Base-by-base conservation (phyloP, 2,113 vertebrate species). In the Coryphaenoides rupestris region DNA sequence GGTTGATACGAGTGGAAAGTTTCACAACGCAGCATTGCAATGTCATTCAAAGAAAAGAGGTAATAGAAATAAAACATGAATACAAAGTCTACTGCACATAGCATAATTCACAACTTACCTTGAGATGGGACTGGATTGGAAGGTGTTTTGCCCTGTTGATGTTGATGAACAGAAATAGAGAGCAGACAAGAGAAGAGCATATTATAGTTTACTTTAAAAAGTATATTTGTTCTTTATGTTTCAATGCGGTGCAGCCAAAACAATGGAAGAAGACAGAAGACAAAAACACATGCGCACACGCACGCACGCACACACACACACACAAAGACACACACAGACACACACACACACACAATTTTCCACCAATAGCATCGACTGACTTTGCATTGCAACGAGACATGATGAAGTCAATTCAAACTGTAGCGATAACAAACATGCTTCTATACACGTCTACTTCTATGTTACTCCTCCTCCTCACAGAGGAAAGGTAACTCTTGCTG, bases 131-230 rank as follows among this genome's bases (percentile, higher is more conserved):
- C 5, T 19, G 49, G 52, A 64, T 60, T 78, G 21, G 79, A 65
- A 3, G 22, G 46, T 50, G 19, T 58, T 58, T 80, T 87, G 65
- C 12, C 47, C 85, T 87, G 82, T 21, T 9, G 55, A 80, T 15
- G 74, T 33, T 73, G 15, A 70, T 1, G 56, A 15, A 62, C 5
- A 62, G 19, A 22, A 24, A 4, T 19, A 13, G 15, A 19, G n/a
- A 52, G 52, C 12, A 62, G 28, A 19, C 17, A 17, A 19, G 19
- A 53, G 7, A 19, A 53, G 19, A 4, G 5, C 15, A 19, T 54
- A 54, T 13, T 19, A 21, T 19, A 54, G 21, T 54, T n/a, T 19
- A 19, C n/a, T 21, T 21, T 54, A 54, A 2, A 54, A 16, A 52
- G 16, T 17, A 50, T 47, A 19, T 17, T 53, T 19, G 6, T 2